phyloP scores from a whole-genome alignment of 2,797 vertebrate species.

The Remorina albescens region DNA sequence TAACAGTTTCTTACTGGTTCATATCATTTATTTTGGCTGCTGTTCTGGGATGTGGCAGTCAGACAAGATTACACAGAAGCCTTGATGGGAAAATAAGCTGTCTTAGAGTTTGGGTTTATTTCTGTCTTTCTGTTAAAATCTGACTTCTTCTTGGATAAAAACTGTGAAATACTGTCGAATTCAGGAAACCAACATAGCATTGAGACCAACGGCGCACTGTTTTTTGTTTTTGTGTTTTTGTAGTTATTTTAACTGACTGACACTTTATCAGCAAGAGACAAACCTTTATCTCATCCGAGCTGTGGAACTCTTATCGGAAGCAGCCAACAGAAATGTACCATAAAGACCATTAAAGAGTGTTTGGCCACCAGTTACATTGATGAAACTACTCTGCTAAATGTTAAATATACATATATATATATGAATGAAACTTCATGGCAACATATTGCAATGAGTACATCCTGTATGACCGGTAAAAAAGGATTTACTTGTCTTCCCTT shows the following conservation, averaged over 20 bases:
- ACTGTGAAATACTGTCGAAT: neutral
- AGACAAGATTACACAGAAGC: neutral
- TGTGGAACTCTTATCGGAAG: neutral
- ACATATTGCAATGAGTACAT: neutral
- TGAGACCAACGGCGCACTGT: too few relatives aligned
- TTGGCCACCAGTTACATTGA: neutral
- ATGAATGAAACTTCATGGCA: neutral
- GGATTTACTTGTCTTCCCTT: neutral
- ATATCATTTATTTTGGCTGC: neutral
- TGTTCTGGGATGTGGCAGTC: neutral
- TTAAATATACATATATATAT: neutral
- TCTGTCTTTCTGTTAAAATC: neutral
- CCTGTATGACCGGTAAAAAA: neutral
- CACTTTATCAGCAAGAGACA: neutral
- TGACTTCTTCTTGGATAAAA: neutral
- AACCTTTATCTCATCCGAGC: neutral
- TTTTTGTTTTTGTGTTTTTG: too few relatives aligned
- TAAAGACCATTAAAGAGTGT: neutral
- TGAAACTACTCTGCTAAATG: neutral
- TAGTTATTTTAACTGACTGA: neutral
- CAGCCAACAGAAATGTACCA: neutral
- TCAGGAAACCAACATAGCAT: neutral
- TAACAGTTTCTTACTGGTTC: neutral
- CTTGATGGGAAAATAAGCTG: neutral
- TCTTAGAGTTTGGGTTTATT: neutral